Base-by-base conservation (phyloP, 2,113 vertebrate genomes). In the Zosterops borbonicus region DNA sequence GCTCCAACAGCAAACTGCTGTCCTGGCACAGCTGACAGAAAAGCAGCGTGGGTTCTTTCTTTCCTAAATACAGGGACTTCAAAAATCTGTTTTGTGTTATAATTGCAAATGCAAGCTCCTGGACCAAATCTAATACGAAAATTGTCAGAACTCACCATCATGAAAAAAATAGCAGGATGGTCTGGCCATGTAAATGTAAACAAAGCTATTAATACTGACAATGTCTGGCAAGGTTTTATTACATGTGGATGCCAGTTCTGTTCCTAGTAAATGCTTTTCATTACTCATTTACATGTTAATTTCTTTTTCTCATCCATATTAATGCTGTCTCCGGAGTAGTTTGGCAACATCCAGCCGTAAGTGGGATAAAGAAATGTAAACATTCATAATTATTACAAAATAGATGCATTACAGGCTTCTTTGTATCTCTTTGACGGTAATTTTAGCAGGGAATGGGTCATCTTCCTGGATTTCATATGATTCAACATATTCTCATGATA, bases 151-250 rank as follows among this genome's bases (percentile, higher is more conserved):
- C 24, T 88, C n/a, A 42, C 55, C 41, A 22, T 63, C 35, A 31
- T 18, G 60, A 93, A 89, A 53, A 60, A 60, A 94, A 63, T 0
- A 93, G 90, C 9, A 0, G 12, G 52, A 9, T 29, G 35, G 47
- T 55, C 63, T 90, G 60, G 59, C 28, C 92, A 52, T 41, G 13
- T 4, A 83, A 93, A 93, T 4, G 5, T 14, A 86, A 42, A 89
- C 63, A 94, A 89, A 95, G 78, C 84, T 83, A 60, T 86, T 63
- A 80, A 88, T 67, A n/a, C 29, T 83, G 89, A 79, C 50, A 80
- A 21, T 33, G 22, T 53, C 47, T 95, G 85, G 78, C 76, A 87
- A 62, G 50, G 12, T 2, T 50, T 85, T 68, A 44, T 80, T 67
- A 87, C 42, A 88, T 85, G 65, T 47, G 59, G 67, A 63, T 92